Evolutionary conservation across 1,140 invertebrate species (phyloP), one percentile per base, ranked within the genome.

Genomic region (Zelostemma sp.): DNA sequence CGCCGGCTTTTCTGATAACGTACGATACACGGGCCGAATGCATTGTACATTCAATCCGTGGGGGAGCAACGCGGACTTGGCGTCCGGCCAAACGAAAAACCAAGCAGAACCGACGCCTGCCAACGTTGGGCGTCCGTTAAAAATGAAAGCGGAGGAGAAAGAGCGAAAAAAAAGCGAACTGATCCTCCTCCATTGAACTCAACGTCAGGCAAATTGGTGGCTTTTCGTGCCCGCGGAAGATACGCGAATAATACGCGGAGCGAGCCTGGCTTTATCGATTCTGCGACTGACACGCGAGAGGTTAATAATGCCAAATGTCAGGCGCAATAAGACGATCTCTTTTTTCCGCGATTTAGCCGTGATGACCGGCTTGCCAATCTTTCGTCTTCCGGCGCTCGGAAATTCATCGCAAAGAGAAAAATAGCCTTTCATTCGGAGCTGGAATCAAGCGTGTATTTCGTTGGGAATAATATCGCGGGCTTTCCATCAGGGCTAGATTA

Each of bases 251-350:
- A 64, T 64, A 64, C 63, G 50, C 50, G 56, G 9, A 45, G 53
- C 51, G 48, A 61, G 61, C 19, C 50, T 50, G 40, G 60, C 60
- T 72, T n/a, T 72, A 68, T 72, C 69, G 64, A 72, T 65, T 64
- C 70, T 68, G 64, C 58, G 48, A 72, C 61, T 68, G 70, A 72
- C 70, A 73, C 70, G 70, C 70, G 35, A 68, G 53, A 72, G 64
- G 49, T 66, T 66, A 65, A 73, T 68, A 65, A 68, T 68, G 21
- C 58, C 28, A 59, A 68, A 68, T 60, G 49, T 62, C 62, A 50
- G 48, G 50, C 35, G 45, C 54, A 72, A 72, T 65, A 72, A 60
- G 60, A 57, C 51, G 60, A 57, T 68, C 64, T 60, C 54, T 64
- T 65, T 46, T 63, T 56, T 51, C 48, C 46, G 56, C 9, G 50